Evolutionary conservation across 2,888 invertebrate species (phyloP).

Genomic region (Pyralis farinalis): DNA sequence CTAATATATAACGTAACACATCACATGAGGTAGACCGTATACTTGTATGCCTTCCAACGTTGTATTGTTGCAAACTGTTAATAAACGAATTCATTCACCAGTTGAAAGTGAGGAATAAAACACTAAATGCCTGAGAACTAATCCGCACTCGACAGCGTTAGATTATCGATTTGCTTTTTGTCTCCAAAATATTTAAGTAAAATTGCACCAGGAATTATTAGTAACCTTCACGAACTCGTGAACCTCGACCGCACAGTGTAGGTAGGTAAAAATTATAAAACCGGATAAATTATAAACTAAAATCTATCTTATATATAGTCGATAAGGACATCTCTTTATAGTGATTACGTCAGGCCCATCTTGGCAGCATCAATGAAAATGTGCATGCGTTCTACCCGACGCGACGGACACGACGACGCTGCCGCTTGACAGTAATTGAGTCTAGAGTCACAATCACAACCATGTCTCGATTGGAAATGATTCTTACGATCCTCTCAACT

Average conservation of each 20-base stretch:
- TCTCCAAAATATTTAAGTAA: too few species aligned
- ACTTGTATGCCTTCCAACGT: too few species aligned
- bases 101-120: too few species aligned
- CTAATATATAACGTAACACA: too few species aligned
- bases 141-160: too few species aligned
- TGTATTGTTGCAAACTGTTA: too few species aligned
- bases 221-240: conserved; percentile 6
- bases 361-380: conserved; percentile 34
- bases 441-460: conserved; percentile 18
- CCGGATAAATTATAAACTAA: not conserved
- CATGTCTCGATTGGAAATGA: conserved; percentile 12
- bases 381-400: conserved; percentile 18
- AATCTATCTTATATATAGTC: not conserved
- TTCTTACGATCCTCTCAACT: conserved; percentile 12
- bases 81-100: too few species aligned
- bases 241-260: not conserved
- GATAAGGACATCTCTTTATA: conserved; percentile 26
- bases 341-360: conserved; percentile 44
- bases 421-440: conserved; percentile 21
- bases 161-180: too few species aligned
- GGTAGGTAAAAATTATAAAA: not conserved
- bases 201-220: too few species aligned
- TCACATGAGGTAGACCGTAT: too few species aligned
- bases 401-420: conserved; percentile 17
- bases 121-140: too few species aligned